Evolutionary conservation across 2,797 vertebrate genomes (phyloP), one percentile per base, ranked within the genome.

Genomic region (Ceryle rudis): DNA sequence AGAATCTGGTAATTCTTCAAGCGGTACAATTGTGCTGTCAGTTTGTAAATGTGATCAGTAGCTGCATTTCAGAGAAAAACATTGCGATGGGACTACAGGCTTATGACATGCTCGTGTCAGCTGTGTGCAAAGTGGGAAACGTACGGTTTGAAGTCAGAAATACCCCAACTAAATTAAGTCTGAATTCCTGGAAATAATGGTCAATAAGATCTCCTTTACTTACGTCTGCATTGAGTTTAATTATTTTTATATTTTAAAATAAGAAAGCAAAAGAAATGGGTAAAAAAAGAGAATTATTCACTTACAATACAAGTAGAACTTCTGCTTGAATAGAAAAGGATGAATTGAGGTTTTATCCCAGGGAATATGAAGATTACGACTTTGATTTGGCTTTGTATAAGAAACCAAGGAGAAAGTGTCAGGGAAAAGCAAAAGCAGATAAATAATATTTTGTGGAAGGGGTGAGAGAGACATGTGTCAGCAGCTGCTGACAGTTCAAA

Each of bases 391-490:
- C 18, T 80, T 83, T 72, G 17, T 18, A 12, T 51, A 70, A 81
- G 70, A 84, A 66, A 83, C 21, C 5, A 65, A 62, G 35, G 9
- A 72, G 31, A 84, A 84, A 14, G 2, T 25, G 55, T 12, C 37
- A 80, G 26, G 10, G 23, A 83, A 72, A 81, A 84, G 35, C 8
- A 69, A 73, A 81, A 61, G n/a, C 8, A 72, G 47, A 57, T 22
- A 65, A 73, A 60, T 17, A 37, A 52, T 39, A 62, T 58, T 90
- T 61, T 33, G 61, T 33, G 37, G 31, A 60, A 65, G 11, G 2
- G 1, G 5, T 9, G 3, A 71, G 5, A 72, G 8, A 71, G 31
- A 72, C 0, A 0, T 23, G 1, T 23, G 12, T 25, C 31, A 74
- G 41, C 8, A 73, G 11, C 46, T 89, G 31, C n/a, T 71, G 61